phyloP scores from a whole-genome alignment of 2,888 invertebrate species.

The Cerceris ruficornis region DNA sequence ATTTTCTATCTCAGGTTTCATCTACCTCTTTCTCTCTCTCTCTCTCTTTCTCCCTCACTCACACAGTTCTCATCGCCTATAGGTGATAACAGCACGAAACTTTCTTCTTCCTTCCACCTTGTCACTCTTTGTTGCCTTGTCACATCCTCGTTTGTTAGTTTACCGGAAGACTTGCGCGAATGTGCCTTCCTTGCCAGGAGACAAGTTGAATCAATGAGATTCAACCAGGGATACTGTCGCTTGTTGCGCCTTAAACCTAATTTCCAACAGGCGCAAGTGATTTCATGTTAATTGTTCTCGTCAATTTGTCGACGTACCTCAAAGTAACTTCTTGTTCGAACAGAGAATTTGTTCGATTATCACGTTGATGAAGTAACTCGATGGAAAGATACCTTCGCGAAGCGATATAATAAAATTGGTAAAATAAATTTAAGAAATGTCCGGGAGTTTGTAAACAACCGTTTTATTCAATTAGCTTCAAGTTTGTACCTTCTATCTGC shows the following conservation, averaged over 20 bases:
- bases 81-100: constrained; percentile 8
- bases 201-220: constrained; percentile 33
- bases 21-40: background rate
- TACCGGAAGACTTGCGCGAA: constrained; percentile 6
- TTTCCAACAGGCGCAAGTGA: background rate
- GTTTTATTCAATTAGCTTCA: too few relatives aligned
- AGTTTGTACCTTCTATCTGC: too few relatives aligned
- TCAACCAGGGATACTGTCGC: constrained; percentile 8
- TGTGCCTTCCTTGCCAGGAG: constrained; percentile 15
- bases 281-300: background rate
- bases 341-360: too few relatives aligned
- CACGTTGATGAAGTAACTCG: too few relatives aligned
- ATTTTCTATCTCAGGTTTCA: constrained; percentile 17
- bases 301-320: background rate
- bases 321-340: background rate
- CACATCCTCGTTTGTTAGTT: constrained; percentile 11
- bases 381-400: too few relatives aligned
- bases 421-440: too few relatives aligned
- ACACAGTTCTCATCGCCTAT: background rate
- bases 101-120: constrained; percentile 20
- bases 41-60: background rate
- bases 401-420: too few relatives aligned
- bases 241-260: constrained; percentile 40
- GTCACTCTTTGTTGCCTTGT: background rate
- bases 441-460: too few relatives aligned